Evolutionary conservation across 2,113 vertebrate species (phyloP).

Genomic region (Pseudorasbora parva): DNA sequence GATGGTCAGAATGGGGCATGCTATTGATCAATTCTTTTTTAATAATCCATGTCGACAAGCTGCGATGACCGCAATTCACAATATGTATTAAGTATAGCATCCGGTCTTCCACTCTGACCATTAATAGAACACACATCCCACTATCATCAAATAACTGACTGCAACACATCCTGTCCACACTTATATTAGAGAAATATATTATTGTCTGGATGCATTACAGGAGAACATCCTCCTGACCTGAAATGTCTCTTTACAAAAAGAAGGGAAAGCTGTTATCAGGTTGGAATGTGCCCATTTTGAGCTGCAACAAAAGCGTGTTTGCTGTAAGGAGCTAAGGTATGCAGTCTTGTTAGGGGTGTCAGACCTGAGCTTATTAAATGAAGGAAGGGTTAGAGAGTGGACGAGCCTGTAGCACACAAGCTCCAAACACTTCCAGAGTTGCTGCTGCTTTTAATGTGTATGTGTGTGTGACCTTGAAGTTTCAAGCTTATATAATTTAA

Average conservation of each 20-base stretch:
- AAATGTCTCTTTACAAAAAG: constrained; percentile 19
- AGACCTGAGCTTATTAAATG: constrained; percentile 36
- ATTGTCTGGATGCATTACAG: constrained; percentile 23
- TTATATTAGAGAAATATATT: neutral
- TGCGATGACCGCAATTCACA: neutral
- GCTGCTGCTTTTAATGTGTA: neutral
- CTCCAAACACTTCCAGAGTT: neutral
- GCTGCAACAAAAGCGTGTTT: constrained; percentile 34
- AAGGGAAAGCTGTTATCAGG: constrained; percentile 40
- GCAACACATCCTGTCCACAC: neutral
- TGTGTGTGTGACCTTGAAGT: constrained; percentile 8
- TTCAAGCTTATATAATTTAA: neutral
- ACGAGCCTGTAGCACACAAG: neutral
- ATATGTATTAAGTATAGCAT: neutral
- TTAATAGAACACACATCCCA: neutral
- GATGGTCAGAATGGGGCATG: neutral
- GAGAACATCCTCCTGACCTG: constrained; percentile 18
- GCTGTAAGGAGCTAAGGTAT: constrained; percentile 39
- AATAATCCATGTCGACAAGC: neutral
- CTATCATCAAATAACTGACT: constrained; percentile 6
- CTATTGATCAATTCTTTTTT: neutral
- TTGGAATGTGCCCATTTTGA: constrained; percentile 53
- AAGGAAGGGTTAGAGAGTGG: neutral
- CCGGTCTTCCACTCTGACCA: constrained; percentile 6
- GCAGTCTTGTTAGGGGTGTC: constrained; percentile 24